A percentile compares a stretch with the other conserved stretches of the same genome.
Evolutionary conservation across 2,797 vertebrate genomes (phyloP).

Genomic region (Chloroceryle inda): DNA sequence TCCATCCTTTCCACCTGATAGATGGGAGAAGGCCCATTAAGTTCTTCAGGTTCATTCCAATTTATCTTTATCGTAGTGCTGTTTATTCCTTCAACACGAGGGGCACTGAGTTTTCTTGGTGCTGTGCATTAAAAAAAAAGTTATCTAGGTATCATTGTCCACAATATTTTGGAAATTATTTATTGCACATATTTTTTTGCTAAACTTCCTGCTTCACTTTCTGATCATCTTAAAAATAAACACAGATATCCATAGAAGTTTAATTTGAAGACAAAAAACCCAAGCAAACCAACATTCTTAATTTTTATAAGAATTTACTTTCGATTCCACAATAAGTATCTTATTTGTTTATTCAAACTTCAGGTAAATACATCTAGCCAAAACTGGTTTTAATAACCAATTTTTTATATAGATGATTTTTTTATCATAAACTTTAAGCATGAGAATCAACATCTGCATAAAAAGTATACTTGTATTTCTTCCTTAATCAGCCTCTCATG

Average conservation of each 20-base stretch:
- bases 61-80: slow-evolving; percentile 82
- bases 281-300: not conserved
- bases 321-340: not conserved
- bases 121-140: slow-evolving; percentile 75
- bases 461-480: not conserved
- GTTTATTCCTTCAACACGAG: slow-evolving; percentile 82
- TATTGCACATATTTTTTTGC: not conserved
- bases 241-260: not conserved
- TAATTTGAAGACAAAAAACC: not conserved
- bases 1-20: slow-evolving; percentile 92
- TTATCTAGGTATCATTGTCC: not conserved
- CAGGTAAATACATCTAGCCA: not conserved
- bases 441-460: not conserved
- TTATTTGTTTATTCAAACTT: not conserved
- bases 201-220: not conserved
- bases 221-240: not conserved
- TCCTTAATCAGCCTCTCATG: not conserved
- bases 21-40: slow-evolving; percentile 88
- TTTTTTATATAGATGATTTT: not conserved
- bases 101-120: slow-evolving; percentile 83
- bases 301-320: not conserved
- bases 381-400: not conserved
- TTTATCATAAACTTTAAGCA: not conserved
- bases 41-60: slow-evolving; percentile 86
- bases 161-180: not conserved